Conservation (phyloP, 2,797 vertebrate species). For the Dicrostonyx torquatus region DNA sequence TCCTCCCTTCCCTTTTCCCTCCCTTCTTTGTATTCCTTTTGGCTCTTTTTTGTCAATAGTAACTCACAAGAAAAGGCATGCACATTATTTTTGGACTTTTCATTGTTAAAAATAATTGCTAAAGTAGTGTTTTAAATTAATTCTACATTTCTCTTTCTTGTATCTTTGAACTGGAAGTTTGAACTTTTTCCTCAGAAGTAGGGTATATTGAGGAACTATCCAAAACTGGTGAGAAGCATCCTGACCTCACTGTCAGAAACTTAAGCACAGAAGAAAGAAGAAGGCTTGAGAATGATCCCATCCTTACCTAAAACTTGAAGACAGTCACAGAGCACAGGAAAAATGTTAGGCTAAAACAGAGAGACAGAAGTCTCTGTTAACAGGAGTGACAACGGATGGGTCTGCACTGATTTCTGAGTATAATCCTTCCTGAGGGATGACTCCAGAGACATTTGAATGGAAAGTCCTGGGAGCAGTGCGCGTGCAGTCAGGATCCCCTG, state of each 20-base stretch:
- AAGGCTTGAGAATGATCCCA: background rate
- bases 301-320: slow-evolving; percentile 9
- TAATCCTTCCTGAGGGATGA: background rate
- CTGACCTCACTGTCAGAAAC: background rate
- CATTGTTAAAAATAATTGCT: background rate
- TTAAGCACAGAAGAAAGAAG: background rate
- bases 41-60: background rate
- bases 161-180: background rate
- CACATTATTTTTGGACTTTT: background rate
- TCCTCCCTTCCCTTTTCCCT: background rate
- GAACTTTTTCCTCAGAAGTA: background rate
- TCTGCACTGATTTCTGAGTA: background rate
- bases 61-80: background rate
- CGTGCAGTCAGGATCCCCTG: background rate
- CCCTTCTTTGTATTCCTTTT: no score
- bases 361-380: background rate
- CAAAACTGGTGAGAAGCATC: background rate
- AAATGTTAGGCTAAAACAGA: slow-evolving; percentile 17
- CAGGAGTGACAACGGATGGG: background rate
- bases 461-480: background rate
- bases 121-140: background rate
- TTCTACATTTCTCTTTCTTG: background rate
- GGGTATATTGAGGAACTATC: background rate
- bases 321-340: background rate
- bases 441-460: background rate